Percentiles rank a stretch among this genome's conserved stretches.
phyloP scores from a whole-genome alignment of 2,113 vertebrate genomes.

The Barbus barbus region DNA sequence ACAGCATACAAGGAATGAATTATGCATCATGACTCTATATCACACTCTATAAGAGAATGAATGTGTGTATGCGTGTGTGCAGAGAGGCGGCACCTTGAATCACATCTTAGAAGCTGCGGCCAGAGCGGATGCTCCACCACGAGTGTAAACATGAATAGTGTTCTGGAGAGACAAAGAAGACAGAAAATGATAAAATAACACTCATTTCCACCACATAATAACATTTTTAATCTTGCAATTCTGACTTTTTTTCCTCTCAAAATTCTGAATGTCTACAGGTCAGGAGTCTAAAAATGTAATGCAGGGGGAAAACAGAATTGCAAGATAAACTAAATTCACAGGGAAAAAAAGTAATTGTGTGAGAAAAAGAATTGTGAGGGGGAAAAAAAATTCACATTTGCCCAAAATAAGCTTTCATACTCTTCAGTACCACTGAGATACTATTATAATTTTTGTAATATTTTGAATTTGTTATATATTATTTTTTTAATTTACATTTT shows the following conservation, averaged over 20 bases:
- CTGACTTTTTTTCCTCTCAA: background rate
- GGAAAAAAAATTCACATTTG: no score
- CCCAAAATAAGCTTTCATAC: no score
- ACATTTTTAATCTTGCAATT: background rate
- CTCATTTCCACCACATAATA: background rate
- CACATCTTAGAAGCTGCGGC: conserved; percentile 73
- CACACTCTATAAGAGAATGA: background rate
- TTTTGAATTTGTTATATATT: background rate
- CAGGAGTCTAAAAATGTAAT: background rate
- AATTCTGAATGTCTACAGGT: no score
- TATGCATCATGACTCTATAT: background rate
- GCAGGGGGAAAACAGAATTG: no score
- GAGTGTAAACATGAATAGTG: conserved; percentile 66
- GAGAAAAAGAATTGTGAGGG: no score
- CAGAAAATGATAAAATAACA: no score
- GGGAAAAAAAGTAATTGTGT: no score
- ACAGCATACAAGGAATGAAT: conserved; percentile 1
- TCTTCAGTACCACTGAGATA: no score
- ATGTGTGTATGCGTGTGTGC: background rate
- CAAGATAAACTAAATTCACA: no score
- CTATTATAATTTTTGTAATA: background rate
- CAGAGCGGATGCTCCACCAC: conserved; percentile 64
- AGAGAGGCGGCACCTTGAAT: conserved; percentile 28
- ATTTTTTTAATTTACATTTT: no score
- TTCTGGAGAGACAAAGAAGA: conserved; percentile 57